These are phyloP conservation scores for Ploceus nigricollis DNA, from an alignment of 2,113 vertebrate genomes.

Conservation along the genomic window DNA sequence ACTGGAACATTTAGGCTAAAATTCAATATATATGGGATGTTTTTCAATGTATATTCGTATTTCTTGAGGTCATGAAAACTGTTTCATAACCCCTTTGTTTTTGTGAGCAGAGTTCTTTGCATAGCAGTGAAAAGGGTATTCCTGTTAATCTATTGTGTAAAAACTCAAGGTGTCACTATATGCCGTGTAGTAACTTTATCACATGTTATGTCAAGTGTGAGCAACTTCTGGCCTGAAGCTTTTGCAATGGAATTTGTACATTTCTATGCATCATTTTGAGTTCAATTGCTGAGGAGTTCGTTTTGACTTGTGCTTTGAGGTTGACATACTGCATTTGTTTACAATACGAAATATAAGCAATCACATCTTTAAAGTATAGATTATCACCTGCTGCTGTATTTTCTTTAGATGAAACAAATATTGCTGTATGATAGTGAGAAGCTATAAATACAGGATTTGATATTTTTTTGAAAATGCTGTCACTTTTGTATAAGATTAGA, in stretches of 20 bases:
- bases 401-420: slow-evolving; percentile 76
- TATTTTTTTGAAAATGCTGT: slow-evolving; percentile 80
- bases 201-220: slow-evolving; percentile 68
- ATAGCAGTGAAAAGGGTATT: slow-evolving; percentile 55
- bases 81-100: slow-evolving; percentile 60
- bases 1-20: slow-evolving; percentile 52
- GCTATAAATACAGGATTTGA: slow-evolving; percentile 78
- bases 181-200: slow-evolving; percentile 69
- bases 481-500: slow-evolving; percentile 79
- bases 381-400: slow-evolving; percentile 80
- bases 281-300: slow-evolving; percentile 69
- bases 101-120: slow-evolving; percentile 57
- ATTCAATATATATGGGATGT: slow-evolving; percentile 58
- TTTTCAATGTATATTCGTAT: slow-evolving; percentile 60
- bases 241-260: slow-evolving; percentile 64
- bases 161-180: slow-evolving; percentile 60
- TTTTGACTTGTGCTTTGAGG: slow-evolving; percentile 73
- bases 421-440: slow-evolving; percentile 78
- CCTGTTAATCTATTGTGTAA: slow-evolving; percentile 59
- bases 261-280: slow-evolving; percentile 75
- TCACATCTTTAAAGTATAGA: slow-evolving; percentile 68
- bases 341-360: slow-evolving; percentile 72
- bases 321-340: slow-evolving; percentile 71
- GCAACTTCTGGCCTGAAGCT: slow-evolving; percentile 66
- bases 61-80: slow-evolving; percentile 53